Conservation (phyloP, 2,113 vertebrate genomes). For the Dasypus novemcinctus region DNA sequence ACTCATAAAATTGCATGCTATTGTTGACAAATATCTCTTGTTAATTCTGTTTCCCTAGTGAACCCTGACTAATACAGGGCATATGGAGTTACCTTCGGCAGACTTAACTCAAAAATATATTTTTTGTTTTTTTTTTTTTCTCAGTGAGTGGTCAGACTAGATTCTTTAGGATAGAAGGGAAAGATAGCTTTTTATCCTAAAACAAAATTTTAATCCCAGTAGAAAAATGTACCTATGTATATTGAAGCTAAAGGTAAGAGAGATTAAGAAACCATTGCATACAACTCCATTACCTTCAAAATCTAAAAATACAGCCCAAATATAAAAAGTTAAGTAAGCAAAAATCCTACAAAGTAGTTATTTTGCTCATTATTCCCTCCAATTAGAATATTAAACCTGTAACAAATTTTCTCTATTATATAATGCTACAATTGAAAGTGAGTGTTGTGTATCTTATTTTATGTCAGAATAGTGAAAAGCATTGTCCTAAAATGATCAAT, state of each 20-base stretch:
- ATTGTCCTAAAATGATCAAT: slow-evolving; percentile 34
- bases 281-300: not conserved
- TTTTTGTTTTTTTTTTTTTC: slow-evolving; percentile 79
- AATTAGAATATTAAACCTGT: not conserved
- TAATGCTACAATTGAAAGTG: slow-evolving; percentile 17
- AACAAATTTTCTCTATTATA: slow-evolving; percentile 30
- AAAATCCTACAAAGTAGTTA: slow-evolving; percentile 23
- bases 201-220: slow-evolving; percentile 25
- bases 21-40: slow-evolving; percentile 73
- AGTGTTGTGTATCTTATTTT: not conserved
- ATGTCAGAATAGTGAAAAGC: slow-evolving; percentile 50
- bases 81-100: slow-evolving; percentile 95
- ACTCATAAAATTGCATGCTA: too few species aligned
- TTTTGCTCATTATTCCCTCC: slow-evolving; percentile 25
- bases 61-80: too few species aligned
- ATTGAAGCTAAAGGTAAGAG: slow-evolving; percentile 22
- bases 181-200: not conserved
- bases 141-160: slow-evolving; percentile 85
- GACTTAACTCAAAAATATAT: slow-evolving; percentile 89
- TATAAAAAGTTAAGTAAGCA: slow-evolving; percentile 50
- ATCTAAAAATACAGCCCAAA: slow-evolving; percentile 5
- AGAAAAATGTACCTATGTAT: not conserved
- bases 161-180: slow-evolving; percentile 79
- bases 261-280: not conserved
- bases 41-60: too few species aligned